These are phyloP conservation scores for Caenorhabditis afra DNA, from an alignment of 2,888 invertebrate genomes.

Conservation along the genomic window DNA sequence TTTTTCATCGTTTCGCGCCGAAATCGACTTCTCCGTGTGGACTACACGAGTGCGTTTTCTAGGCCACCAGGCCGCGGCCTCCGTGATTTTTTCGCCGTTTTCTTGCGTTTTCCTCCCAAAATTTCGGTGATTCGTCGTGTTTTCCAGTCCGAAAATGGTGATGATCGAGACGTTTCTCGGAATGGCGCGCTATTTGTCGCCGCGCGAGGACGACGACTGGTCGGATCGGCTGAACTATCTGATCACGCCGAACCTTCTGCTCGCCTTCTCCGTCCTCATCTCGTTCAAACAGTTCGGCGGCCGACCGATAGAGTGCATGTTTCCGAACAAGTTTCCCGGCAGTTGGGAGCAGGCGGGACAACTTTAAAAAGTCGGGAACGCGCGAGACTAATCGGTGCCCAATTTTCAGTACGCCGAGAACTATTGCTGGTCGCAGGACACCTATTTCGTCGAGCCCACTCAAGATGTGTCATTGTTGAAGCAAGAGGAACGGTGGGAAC, in stretches of 20 bases:
- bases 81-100: background rate
- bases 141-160: conserved; percentile 43
- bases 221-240: conserved; percentile 78
- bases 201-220: conserved; percentile 76
- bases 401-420: conserved; percentile 78
- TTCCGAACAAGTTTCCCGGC: conserved; percentile 79
- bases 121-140: too few relatives aligned
- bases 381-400: background rate
- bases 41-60: background rate
- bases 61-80: too few relatives aligned
- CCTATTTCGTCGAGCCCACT: conserved; percentile 77
- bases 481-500: conserved; percentile 63
- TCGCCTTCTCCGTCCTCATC: conserved; percentile 79
- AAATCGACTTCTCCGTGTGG: background rate
- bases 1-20: background rate
- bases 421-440: conserved; percentile 79
- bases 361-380: background rate
- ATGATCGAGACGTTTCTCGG: conserved; percentile 79
- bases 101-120: background rate
- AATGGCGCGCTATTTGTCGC: conserved; percentile 76
- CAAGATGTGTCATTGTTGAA: conserved; percentile 74
- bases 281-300: conserved; percentile 75
- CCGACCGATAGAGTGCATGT: conserved; percentile 79
- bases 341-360: conserved; percentile 77
- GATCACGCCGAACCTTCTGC: conserved; percentile 76